These are phyloP conservation scores for Octonoba sinensis DNA, from an alignment of 2,888 invertebrate genomes.

Conservation along the genomic window DNA sequence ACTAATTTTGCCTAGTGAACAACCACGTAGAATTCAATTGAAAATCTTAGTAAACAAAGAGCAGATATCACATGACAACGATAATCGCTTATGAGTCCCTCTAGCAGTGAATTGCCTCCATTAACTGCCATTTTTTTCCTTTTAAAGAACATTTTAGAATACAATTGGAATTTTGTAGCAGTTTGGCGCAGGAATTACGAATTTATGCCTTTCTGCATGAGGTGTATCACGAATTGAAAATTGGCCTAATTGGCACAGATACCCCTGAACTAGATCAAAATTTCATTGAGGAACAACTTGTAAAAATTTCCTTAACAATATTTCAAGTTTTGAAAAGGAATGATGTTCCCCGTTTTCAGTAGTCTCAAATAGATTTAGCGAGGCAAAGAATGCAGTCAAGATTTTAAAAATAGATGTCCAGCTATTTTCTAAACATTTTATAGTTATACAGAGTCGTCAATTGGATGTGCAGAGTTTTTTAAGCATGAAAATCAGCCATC, in stretches of 20 bases:
- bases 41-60: too few species aligned
- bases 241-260: not conserved
- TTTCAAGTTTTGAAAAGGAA: constrained; percentile 3
- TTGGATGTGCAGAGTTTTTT: not conserved
- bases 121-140: too few species aligned
- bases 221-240: too few species aligned
- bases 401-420: constrained; percentile 5
- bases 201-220: too few species aligned
- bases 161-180: too few species aligned
- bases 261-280: not conserved
- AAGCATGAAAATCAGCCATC: constrained; percentile 15
- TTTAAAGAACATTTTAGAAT: too few species aligned
- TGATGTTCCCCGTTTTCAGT: not conserved
- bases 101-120: too few species aligned
- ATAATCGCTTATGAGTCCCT: too few species aligned
- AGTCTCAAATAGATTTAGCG: not conserved
- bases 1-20: too few species aligned
- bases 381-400: not conserved
- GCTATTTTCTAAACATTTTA: constrained; percentile 12
- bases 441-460: constrained; percentile 6
- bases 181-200: too few species aligned
- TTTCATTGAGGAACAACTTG: not conserved
- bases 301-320: not conserved
- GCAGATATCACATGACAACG: too few species aligned
- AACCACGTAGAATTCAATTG: too few species aligned